phyloP scores from a whole-genome alignment of 2,113 vertebrate genomes.

The Mohoua ochrocephala region DNA sequence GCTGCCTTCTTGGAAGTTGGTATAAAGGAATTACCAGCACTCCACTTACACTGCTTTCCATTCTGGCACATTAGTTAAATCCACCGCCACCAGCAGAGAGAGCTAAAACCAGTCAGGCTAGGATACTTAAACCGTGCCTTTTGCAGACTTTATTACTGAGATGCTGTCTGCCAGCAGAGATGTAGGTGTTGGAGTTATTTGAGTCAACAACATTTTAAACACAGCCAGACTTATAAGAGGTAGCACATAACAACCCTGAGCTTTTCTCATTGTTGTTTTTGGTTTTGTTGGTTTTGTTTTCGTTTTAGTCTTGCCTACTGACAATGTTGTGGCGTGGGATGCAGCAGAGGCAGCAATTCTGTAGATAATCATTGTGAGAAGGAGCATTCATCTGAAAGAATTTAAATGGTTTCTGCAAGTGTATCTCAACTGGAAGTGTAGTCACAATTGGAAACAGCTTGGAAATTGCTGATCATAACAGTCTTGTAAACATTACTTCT shows the following conservation, averaged over 20 bases:
- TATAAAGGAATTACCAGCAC: neutral
- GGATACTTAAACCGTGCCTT: neutral
- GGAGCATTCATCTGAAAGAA: conserved; percentile 22
- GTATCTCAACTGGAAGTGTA: conserved; percentile 27
- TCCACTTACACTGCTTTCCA: neutral
- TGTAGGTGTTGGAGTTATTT: neutral
- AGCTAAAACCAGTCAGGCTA: neutral
- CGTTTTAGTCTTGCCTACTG: neutral
- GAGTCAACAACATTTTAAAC: neutral
- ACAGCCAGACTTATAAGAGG: neutral
- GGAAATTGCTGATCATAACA: conserved; percentile 5
- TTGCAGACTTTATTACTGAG: neutral
- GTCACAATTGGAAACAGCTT: conserved; percentile 26
- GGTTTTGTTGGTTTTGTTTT: neutral
- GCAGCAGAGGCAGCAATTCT: neutral
- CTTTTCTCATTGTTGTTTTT: neutral
- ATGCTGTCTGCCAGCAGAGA: neutral
- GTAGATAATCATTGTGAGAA: neutral
- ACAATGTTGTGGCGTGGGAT: neutral
- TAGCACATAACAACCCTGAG: neutral
- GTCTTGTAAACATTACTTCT: neutral
- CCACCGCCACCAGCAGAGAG: neutral
- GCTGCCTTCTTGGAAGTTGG: neutral
- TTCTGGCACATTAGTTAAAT: neutral
- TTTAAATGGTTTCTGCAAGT: conserved; percentile 34